Evolutionary conservation across 2,797 vertebrate genomes (phyloP).

Genomic region (Glyptemys insculpta): DNA sequence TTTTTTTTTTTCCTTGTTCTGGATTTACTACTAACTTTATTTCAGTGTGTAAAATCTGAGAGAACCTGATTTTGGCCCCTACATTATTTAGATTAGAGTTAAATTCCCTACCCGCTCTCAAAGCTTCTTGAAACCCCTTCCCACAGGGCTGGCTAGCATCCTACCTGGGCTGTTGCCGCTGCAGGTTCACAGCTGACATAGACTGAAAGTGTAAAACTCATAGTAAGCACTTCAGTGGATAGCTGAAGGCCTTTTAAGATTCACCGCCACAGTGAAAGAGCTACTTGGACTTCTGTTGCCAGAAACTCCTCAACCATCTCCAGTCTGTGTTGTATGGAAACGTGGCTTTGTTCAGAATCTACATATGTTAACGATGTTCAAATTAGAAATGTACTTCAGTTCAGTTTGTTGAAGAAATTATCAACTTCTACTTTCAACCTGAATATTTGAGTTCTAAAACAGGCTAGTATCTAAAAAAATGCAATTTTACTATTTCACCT

Average conservation of each 20-base stretch:
- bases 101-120: neutral
- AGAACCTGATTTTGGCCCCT: neutral
- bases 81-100: neutral
- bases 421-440: neutral
- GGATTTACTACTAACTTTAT: neutral
- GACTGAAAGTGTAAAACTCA: too few species aligned
- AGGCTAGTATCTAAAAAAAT: neutral
- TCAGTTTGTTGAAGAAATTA: neutral
- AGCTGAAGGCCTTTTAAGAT: neutral
- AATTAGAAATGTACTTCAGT: neutral
- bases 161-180: neutral
- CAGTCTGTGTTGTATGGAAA: neutral
- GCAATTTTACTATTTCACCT: accelerated
- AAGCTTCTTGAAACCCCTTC: neutral
- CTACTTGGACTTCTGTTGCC: neutral
- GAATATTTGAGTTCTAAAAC: neutral
- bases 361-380: accelerated
- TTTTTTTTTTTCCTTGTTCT: neutral
- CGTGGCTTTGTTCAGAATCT: accelerated
- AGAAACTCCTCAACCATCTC: neutral
- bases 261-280: neutral
- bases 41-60: neutral
- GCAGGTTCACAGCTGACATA: neutral
- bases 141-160: neutral
- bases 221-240: too few species aligned